phyloP scores from a whole-genome alignment of 2,113 vertebrate species.

The cat (Felis catus) region F.catus_Fca126_mat1.0 CM031420.1:68392501-68393000 shows the following conservation, averaged over 20 bases:
- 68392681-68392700: background rate
- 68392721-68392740: background rate
- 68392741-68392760: background rate
- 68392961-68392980: conserved; percentile 54
- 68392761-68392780: background rate
- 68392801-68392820: background rate
- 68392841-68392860: background rate
- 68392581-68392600: background rate
- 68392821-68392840: background rate
- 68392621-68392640: background rate
- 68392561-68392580: background rate
- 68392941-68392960: background rate
- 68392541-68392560: rapidly evolving
- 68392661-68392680: rapidly evolving
- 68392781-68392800: background rate
- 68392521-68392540: background rate
- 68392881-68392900: background rate
- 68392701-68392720: background rate
- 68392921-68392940: background rate
- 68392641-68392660: background rate
- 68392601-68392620: background rate
- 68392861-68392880: background rate
- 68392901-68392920: background rate
- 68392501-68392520: background rate
- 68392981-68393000: conserved; percentile 65